Conservation (phyloP, 2,113 vertebrate genomes). For the Mobula birostris region DNA sequence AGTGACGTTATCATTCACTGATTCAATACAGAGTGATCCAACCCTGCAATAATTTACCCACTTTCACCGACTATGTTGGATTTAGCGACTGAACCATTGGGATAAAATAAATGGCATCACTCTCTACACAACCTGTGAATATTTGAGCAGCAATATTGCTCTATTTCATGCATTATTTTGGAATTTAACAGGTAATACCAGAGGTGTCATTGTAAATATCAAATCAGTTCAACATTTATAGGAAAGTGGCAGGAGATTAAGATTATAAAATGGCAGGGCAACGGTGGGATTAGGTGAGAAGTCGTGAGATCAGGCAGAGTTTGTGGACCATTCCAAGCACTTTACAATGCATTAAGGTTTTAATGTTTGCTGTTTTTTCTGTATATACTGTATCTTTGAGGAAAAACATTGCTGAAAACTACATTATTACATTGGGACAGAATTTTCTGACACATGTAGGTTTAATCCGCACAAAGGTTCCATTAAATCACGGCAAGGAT, state of each 20-base stretch:
- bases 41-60: not conserved
- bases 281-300: not conserved
- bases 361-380: not conserved
- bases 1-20: not conserved
- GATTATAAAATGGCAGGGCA: not conserved
- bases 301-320: not conserved
- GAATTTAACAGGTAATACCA: not conserved
- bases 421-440: not conserved
- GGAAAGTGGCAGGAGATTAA: not conserved
- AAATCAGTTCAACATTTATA: not conserved
- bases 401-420: not conserved
- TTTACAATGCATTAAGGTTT: not conserved
- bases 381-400: not conserved
- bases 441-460: not conserved
- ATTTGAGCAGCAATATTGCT: not conserved
- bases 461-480: not conserved
- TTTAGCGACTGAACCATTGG: not conserved
- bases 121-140: not conserved
- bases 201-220: not conserved
- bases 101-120: not conserved
- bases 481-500: not conserved
- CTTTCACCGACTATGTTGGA: not conserved
- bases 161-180: not conserved
- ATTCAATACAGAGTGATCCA: not conserved
- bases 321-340: not conserved